Evolutionary conservation across 64 coral and sea anemone genomes (phyloP).

Genomic region (Actinia equina): DNA sequence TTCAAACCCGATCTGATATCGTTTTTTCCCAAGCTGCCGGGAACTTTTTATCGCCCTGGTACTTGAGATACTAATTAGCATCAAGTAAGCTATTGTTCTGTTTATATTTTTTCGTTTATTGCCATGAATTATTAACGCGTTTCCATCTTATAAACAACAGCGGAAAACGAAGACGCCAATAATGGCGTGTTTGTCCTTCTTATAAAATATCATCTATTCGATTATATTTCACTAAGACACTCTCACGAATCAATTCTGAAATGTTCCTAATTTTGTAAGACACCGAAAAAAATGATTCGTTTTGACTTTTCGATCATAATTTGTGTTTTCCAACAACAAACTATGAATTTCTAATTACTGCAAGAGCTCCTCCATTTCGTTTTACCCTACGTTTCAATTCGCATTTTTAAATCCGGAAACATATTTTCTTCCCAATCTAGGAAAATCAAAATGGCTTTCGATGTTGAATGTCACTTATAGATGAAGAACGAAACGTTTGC

Average conservation of each 20-base stretch:
- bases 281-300: not conserved
- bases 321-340: not conserved
- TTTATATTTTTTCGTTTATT: not conserved
- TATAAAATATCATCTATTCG: not conserved
- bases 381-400: not conserved
- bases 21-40: not conserved
- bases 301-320: not conserved
- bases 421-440: too few species aligned
- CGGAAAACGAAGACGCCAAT: not conserved
- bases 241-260: not conserved
- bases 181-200: not conserved
- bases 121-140: not conserved
- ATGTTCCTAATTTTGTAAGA: not conserved
- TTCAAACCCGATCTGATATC: not conserved
- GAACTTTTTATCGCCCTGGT: not conserved
- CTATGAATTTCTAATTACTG: not conserved
- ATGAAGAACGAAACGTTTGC: too few species aligned
- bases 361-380: not conserved
- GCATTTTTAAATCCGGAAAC: not conserved
- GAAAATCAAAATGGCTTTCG: too few species aligned
- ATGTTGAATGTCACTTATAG: too few species aligned
- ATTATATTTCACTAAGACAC: not conserved
- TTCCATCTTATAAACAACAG: not conserved
- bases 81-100: not conserved
- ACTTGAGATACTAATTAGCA: not conserved